Evolutionary conservation across 2,113 vertebrate genomes (phyloP), one percentile per base, ranked within the genome.

Genomic region (Nothocercus julius): DNA sequence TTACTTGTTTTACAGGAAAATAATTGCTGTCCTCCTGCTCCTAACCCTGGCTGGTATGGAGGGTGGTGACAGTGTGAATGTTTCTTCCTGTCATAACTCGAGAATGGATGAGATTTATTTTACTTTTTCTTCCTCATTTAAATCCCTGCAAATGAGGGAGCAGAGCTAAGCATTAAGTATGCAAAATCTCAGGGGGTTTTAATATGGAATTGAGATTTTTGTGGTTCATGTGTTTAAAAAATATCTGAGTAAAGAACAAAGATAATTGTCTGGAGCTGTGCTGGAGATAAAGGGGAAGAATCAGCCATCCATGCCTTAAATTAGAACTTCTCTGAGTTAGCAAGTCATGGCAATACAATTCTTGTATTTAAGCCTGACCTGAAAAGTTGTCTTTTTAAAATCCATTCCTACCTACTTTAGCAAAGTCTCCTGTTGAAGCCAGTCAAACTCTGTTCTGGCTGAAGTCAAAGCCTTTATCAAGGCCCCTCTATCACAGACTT

Each of bases 181-280:
- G 24, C 36, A 82, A 88, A 93, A 78, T 11, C 68, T 15, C 63
- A 30, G 34, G 12, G 28, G 8, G 79, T 91, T 95, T 82, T 90
- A 83, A 97, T 83, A 95, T 82, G 75, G 94, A 93, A 97, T 42
- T 36, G 45, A 82, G 22, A 28, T 95, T 96, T 96, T 89, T 77
- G 28, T 88, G 72, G 85, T 84, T 40, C 85, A 42, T 44, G 20
- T 91, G 56, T 78, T 44, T 59, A 73, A 82, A 96, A 54, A 87
- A 75, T 63, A 74, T 42, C 47, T 34, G 61, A 73, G 80, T 82
- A 95, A 92, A 87, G 40, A 95, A 73, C 92, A 78, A 89, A 89
- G 91, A 58, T 78, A 73, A 53, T 34, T 22, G 24, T 40, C n/a
- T 92, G 42, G 38, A 89, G 12, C 25, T 64, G 36, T 73, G 42